Base-by-base conservation (phyloP, 2,113 vertebrate species). In the Prinia subflava region DNA sequence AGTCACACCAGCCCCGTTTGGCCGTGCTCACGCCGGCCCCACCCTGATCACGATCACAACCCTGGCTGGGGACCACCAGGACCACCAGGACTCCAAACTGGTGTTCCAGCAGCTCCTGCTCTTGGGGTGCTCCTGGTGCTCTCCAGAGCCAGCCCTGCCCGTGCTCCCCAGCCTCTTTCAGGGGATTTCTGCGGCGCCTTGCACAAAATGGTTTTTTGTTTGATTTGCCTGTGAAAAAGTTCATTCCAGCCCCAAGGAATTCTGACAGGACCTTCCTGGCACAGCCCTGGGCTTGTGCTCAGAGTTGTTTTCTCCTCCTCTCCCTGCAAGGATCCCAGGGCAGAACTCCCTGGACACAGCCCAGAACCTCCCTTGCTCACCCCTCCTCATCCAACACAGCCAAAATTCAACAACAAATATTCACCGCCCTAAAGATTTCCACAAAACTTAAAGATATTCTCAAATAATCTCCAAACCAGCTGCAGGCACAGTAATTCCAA, bases 41-140 rank as follows among this genome's bases (percentile, higher is more conserved):
- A 92, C 53, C 79, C 74, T 0, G 0, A 46, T 3, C 56, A 70
- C 1, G 0, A 44, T 12, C 42, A 52, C 3, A 37, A 9, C 0
- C 0, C 42, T 8, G 47, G 3, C 70, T 76, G 60, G 84, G 64
- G 74, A 87, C 13, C 62, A 35, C 53, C 73, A 19, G 44, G 41
- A 30, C 10, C 44, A n/a, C n/a, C n/a, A n/a, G n/a, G n/a, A 46
- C 28, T 31, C 10, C 25, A 37, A 27, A 68, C 2, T 30, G 77
- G 7, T 4, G 42, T 3, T 70, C 42, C 78, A 89, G 20, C 57
- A 62, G 42, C 8, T 78, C 65, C 89, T 7, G 52, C 3, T 63
- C 68, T 27, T 3, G 56, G 22, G 27, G 56, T 4, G 62, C 76
- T 90, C n/a, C 91, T 37, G 95, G 23, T 31, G 39, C 87, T 56